Evolutionary conservation across 2,888 invertebrate species (phyloP).

Genomic region (Microdon myrmicae): DNA sequence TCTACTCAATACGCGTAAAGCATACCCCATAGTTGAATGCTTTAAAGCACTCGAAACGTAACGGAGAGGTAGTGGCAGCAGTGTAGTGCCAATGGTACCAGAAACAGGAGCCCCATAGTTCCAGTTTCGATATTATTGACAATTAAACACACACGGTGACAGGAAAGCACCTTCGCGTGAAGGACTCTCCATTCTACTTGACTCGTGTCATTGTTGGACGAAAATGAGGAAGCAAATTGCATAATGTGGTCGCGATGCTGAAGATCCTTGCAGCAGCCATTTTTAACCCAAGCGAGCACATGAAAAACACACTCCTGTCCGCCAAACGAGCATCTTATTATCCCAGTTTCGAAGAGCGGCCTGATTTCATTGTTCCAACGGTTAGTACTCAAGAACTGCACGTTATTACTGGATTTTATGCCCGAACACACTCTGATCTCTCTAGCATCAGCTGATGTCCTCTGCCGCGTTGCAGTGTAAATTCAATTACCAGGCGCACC

Average conservation of each 20-base stretch:
- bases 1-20: conserved; percentile 51
- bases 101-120: conserved; percentile 24
- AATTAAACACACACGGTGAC: conserved; percentile 52
- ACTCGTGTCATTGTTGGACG: conserved; percentile 10
- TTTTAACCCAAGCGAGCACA: conserved; percentile 28
- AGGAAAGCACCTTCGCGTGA: conserved; percentile 42
- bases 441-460: conserved; percentile 48
- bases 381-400: conserved; percentile 13
- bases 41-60: conserved; percentile 52
- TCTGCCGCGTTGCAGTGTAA: conserved; percentile 19
- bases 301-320: conserved; percentile 26
- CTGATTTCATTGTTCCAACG: conserved; percentile 37
- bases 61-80: conserved; percentile 11
- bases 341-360: conserved; percentile 41
- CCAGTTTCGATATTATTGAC: conserved; percentile 50
- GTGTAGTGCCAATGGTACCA: conserved; percentile 2
- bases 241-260: conserved; percentile 30
- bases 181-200: conserved; percentile 23
- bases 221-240: conserved; percentile 18
- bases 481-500: conserved; percentile 37
- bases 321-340: conserved; percentile 49
- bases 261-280: conserved; percentile 42
- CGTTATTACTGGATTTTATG: conserved; percentile 47
- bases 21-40: conserved; percentile 46
- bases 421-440: conserved; percentile 48